Conservation (phyloP, 53 echinoderm and acorn worm genomes). For the Henricia sp. region DNA sequence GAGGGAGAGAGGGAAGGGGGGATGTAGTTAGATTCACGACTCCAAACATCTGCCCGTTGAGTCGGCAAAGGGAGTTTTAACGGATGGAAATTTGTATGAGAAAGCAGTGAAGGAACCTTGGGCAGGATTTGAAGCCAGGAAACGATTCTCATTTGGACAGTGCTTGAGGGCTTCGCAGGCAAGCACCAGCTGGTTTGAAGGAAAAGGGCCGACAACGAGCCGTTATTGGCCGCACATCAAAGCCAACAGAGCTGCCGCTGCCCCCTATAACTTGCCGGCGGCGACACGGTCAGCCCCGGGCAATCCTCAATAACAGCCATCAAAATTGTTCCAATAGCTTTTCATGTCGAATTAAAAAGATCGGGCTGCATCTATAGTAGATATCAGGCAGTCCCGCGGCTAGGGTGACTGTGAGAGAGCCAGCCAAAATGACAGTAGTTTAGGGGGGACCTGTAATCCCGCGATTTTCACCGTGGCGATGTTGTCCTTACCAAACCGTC, state of each 20-base stretch:
- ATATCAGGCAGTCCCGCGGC: slow-evolving; percentile 44
- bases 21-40: slow-evolving; percentile 50
- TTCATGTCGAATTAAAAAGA: slow-evolving; percentile 67
- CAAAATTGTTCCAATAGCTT: slow-evolving; percentile 68
- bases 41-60: slow-evolving; percentile 41
- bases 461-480: neutral
- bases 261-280: slow-evolving; percentile 33
- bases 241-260: slow-evolving; percentile 47
- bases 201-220: slow-evolving; percentile 51
- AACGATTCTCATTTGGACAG: slow-evolving; percentile 65
- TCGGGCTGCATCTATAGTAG: slow-evolving; percentile 65
- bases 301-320: slow-evolving; percentile 63
- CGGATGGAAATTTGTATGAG: slow-evolving; percentile 56
- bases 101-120: slow-evolving; percentile 51
- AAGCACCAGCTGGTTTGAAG: slow-evolving; percentile 58
- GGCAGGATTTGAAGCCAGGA: slow-evolving; percentile 63
- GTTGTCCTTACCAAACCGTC: slow-evolving; percentile 7
- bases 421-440: slow-evolving; percentile 45
- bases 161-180: slow-evolving; percentile 41
- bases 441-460: neutral
- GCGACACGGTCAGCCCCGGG: slow-evolving; percentile 52
- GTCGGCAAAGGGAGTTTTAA: neutral
- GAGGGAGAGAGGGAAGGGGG: neutral
- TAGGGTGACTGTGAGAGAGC: slow-evolving; percentile 57
- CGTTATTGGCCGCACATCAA: slow-evolving; percentile 64